Conservation (phyloP, 2,797 vertebrate genomes). For the Silurus aristotelis region DNA sequence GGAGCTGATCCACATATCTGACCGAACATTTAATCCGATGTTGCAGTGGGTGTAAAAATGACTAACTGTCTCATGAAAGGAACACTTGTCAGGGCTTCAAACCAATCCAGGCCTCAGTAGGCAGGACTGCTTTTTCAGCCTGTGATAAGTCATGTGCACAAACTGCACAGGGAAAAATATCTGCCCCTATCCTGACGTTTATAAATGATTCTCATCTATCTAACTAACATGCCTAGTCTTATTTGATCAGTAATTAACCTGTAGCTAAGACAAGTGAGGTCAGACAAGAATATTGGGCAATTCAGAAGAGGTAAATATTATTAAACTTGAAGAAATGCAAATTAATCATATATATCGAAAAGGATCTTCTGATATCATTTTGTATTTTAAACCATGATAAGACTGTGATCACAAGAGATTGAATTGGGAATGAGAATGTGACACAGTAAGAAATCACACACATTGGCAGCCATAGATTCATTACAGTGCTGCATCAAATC, state of each 20-base stretch:
- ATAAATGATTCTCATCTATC: slow-evolving; percentile 3
- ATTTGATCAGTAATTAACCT: background rate
- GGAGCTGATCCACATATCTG: slow-evolving; percentile 40
- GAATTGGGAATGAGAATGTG: background rate
- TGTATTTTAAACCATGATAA: background rate
- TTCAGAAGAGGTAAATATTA: background rate
- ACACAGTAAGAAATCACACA: background rate
- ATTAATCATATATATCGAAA: background rate
- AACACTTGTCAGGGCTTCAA: slow-evolving; percentile 69
- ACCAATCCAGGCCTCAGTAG: slow-evolving; percentile 60
- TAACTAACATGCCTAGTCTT: background rate
- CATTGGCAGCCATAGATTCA: background rate
- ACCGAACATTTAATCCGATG: slow-evolving; percentile 55
- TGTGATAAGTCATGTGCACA: slow-evolving; percentile 62
- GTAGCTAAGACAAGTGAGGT: background rate
- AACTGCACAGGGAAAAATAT: slow-evolving; percentile 50
- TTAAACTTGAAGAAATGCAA: background rate
- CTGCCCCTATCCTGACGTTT: background rate
- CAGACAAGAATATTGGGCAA: background rate
- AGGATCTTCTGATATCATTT: background rate
- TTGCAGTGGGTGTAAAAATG: slow-evolving; percentile 59
- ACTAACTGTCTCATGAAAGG: slow-evolving; percentile 65
- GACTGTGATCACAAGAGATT: background rate
- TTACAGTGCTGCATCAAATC: background rate
- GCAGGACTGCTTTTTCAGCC: slow-evolving; percentile 61